Base-by-base conservation (phyloP, 2,113 vertebrate species). In the Malurus cyaneus region DNA sequence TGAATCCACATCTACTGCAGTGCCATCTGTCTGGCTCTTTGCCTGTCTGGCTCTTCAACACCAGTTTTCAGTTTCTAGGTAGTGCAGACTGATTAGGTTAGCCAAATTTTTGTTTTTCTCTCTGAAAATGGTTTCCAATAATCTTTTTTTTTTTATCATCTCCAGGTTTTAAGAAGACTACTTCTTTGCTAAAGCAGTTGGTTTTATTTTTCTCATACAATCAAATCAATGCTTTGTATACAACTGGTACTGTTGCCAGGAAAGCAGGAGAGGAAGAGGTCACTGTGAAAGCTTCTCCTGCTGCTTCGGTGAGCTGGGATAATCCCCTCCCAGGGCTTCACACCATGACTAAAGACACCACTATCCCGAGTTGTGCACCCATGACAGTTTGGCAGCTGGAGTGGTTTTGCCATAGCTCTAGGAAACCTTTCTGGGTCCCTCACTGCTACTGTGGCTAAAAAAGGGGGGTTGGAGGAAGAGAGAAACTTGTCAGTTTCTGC, bases 361-460 rank as follows among this genome's bases (percentile, higher is more conserved):
- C 46, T 0, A 0, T 69, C 60, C 50, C 1, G 1, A 19, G 36
- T 1, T 59, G 18, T 56, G 29, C 32, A 60, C 15, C 36, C 49
- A 19, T 0, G 0, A 32, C 41, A 60, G 2, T 16, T 47, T 24
- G 72, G 50, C 15, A 56, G 59, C 16, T 80, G 64, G 13, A 18
- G 12, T 32, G 50, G 8, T 89, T 70, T 16, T 56, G 5, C 24
- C 50, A 11, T 2, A 20, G 49, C 39, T 80, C 44, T 36, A 13
- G 19, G 53, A 89, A 69, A 23, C 36, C 29, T 78, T 80, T 81
- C 26, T 26, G 2, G 1, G 13, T 28, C 34, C n/a, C 32, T 36
- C 13, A 2, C 9, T 65, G 26, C 69, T 56, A 10, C 62, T 25
- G 36, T 2, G 14, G 19, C 39, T 65, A 17, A 49, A 82, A 86